Base-by-base conservation (phyloP, 2,888 invertebrate genomes). In the Allolobophora icterica region DNA sequence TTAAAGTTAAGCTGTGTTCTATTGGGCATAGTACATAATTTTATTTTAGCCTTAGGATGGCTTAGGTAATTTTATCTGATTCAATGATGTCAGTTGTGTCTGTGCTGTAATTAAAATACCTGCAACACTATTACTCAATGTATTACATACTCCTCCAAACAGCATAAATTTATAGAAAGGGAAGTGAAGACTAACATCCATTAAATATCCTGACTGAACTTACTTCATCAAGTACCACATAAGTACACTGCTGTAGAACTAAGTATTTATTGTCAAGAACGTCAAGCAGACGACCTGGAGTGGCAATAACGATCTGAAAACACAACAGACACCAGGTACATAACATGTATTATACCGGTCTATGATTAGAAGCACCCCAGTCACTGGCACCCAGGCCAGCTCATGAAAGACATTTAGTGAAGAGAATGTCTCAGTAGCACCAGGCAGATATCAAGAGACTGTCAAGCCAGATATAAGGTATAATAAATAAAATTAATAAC, bases 231-330 rank as follows among this genome's bases (percentile, higher is more conserved):
- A 96, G 95, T 91, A 96, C 99, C 92, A 99, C 98, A 95, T 99
- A 99, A 0, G 99, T 99, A 95, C 99, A 99, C 94, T 99, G 98
- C 95, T 97, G 98, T 33, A 99, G 96, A 19, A 99, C 99, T 93
- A 99, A 96, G 95, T 99, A 99, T 92, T 99, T 97, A 96, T 99
- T 99, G 96, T 99, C 99, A 92, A 99, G 96, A 0, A 99, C 99
- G 95, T 99, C 99, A 93, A 99, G 98, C 89, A 99, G 96, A 96
- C 99, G 98, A 96, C 99, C 99, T 11, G 99, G 99, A 0, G 99
- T 99, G 3, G 99, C 99, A 94, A 99, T 99, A 19, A 99, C 99
- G 94, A 99, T 98, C 97, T 97, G 93, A 35, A 95, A 92, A 40
- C 89, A 83, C 8, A 71, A 71, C n/a, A n/a, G n/a, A n/a, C n/a